Conservation (phyloP, 1,140 invertebrate species). For the Harpegnathos saltator region DNA sequence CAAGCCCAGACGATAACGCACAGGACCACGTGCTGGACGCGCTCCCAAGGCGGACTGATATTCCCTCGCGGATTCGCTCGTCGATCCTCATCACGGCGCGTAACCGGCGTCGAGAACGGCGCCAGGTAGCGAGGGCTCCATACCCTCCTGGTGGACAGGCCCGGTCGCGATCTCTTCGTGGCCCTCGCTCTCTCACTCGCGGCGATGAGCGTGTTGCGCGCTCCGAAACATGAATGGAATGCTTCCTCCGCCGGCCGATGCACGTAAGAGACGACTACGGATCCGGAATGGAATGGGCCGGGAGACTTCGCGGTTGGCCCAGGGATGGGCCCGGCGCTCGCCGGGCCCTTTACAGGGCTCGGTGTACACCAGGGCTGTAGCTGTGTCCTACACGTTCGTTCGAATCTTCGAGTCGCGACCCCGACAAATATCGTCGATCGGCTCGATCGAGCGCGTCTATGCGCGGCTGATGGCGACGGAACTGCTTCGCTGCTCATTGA, state of each 20-base stretch:
- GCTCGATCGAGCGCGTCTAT: too few species aligned
- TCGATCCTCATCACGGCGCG: conserved; percentile 63
- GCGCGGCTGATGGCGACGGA: too few species aligned
- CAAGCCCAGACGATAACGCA: conserved; percentile 5
- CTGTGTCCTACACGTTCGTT: not conserved
- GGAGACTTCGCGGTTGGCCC: conserved; percentile 58
- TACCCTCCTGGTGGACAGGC: conserved; percentile 6
- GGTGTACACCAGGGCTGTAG: conserved; percentile 19
- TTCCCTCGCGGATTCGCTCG: conserved; percentile 44
- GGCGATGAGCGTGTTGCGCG: conserved; percentile 62
- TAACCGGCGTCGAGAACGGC: conserved; percentile 63
- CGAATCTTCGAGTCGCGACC: not conserved
- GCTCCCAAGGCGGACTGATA: conserved; percentile 16
- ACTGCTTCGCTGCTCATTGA: too few species aligned
- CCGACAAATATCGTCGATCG: not conserved
- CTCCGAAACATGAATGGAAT: conserved; percentile 81
- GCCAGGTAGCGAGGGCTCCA: conserved; percentile 49
- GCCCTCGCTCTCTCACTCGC: conserved; percentile 46
- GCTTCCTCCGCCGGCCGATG: conserved; percentile 77
- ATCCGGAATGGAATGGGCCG: conserved; percentile 69
- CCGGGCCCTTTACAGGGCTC: conserved; percentile 66
- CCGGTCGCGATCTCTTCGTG: conserved; percentile 43
- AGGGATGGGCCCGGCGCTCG: conserved; percentile 66
- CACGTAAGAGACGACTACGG: conserved; percentile 74
- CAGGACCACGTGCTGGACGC: conserved; percentile 61